Evolutionary conservation across 2,888 invertebrate genomes (phyloP).

Genomic region (Tipula helvola): DNA sequence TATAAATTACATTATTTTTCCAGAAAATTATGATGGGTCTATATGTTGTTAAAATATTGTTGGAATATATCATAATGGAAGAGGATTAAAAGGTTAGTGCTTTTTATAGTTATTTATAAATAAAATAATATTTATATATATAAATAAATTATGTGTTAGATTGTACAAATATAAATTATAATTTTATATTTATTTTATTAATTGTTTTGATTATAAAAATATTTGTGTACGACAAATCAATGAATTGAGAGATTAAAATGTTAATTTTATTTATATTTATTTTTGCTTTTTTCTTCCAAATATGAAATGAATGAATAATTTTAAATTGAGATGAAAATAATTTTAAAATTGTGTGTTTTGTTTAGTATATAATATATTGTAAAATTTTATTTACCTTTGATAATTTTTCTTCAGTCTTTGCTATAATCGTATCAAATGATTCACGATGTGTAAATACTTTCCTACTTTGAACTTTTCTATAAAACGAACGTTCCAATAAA

Average conservation of each 20-base stretch:
- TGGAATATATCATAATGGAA: background rate
- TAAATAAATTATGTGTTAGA: background rate
- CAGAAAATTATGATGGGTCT: background rate
- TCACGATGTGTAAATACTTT: conserved; percentile 85
- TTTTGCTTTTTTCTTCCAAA: background rate
- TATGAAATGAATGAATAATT: background rate
- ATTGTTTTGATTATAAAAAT: background rate
- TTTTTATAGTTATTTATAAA: background rate
- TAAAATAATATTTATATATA: background rate
- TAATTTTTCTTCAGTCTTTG: conserved; percentile 71
- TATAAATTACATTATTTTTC: background rate
- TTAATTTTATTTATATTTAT: background rate
- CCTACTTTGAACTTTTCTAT: conserved; percentile 79
- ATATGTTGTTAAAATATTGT: background rate
- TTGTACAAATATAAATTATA: background rate
- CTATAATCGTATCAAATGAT: conserved; percentile 75
- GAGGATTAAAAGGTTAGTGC: conserved; percentile 4
- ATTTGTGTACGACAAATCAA: background rate
- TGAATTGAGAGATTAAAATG: background rate
- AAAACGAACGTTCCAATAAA: conserved; percentile 74
- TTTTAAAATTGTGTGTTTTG: background rate
- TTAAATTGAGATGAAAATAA: conserved; percentile 6
- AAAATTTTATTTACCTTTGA: conserved; percentile 42
- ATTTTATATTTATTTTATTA: background rate
- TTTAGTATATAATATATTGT: background rate